A percentile compares a stretch with the other conserved stretches of the same genome.
Conservation (phyloP, 1,140 invertebrate species). For the Lutraria rhynchaena region DNA sequence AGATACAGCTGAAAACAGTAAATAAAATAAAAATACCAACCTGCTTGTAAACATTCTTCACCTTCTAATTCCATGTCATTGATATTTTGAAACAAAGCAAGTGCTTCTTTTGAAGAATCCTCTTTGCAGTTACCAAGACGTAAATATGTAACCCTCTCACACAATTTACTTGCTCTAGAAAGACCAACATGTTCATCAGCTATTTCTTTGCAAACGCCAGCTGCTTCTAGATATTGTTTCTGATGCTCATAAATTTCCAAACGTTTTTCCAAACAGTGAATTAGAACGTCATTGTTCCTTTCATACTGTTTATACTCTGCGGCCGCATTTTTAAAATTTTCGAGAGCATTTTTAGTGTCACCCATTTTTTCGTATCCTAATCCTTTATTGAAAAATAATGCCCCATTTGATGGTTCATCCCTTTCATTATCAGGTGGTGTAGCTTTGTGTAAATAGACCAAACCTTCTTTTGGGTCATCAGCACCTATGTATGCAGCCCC, state of each 20-base stretch:
- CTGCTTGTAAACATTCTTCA: slow-evolving; percentile 6
- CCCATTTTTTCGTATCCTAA: slow-evolving; percentile 66
- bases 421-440: slow-evolving; percentile 53
- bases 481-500: slow-evolving; percentile 70
- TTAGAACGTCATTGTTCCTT: slow-evolving; percentile 38
- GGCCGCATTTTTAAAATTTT: slow-evolving; percentile 63
- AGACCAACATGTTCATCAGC: slow-evolving; percentile 57
- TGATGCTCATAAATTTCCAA: slow-evolving; percentile 10
- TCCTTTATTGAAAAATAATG: slow-evolving; percentile 73
- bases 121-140: slow-evolving; percentile 30
- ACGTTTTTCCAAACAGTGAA: slow-evolving; percentile 42
- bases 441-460: slow-evolving; percentile 64
- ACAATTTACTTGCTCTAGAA: slow-evolving; percentile 56
- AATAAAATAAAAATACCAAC: slow-evolving; percentile 1
- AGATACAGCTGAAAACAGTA: too few relatives aligned
- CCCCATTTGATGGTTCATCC: slow-evolving; percentile 66
- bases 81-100: slow-evolving; percentile 61
- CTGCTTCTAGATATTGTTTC: slow-evolving; percentile 33
- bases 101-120: slow-evolving; percentile 54
- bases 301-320: slow-evolving; percentile 65
- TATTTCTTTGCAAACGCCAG: slow-evolving; percentile 55
- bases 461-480: slow-evolving; percentile 58
- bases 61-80: slow-evolving; percentile 1
- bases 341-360: slow-evolving; percentile 56
- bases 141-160: slow-evolving; percentile 61